Percentiles rank a stretch among this genome's conserved stretches.
phyloP scores from a whole-genome alignment of 2,888 invertebrate genomes.

The Colostygia pectinataria region DNA sequence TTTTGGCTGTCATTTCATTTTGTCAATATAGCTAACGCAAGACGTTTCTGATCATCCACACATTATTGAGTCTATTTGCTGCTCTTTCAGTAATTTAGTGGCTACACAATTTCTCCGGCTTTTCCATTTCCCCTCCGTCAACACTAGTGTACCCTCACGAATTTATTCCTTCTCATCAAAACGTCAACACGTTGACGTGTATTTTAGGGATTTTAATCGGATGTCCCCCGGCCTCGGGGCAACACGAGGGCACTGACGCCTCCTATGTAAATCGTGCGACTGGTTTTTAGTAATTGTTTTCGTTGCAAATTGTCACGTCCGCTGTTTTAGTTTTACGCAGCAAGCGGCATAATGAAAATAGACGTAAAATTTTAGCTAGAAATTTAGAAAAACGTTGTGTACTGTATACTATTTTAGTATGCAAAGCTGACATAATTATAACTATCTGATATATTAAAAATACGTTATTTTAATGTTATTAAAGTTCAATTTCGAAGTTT shows the following conservation, averaged over 20 bases:
- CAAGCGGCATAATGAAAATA: slow-evolving; percentile 25
- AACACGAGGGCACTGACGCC: slow-evolving; percentile 38
- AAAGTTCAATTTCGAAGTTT: too few species aligned
- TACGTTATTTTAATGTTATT: too few species aligned
- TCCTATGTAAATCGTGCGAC: slow-evolving; percentile 71
- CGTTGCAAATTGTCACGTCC: slow-evolving; percentile 69
- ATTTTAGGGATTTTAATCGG: slow-evolving; percentile 79
- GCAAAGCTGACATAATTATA: too few species aligned
- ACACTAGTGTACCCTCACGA: slow-evolving; percentile 45
- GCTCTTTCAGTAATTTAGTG: too few species aligned
- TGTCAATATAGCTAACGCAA: too few species aligned
- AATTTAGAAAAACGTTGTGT: too few species aligned
- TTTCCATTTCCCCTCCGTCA: slow-evolving; percentile 15
- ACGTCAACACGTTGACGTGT: slow-evolving; percentile 80
- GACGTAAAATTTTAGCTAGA: neutral
- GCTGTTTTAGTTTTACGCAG: slow-evolving; percentile 53
- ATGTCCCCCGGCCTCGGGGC: slow-evolving; percentile 45
- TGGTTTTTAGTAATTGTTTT: slow-evolving; percentile 73
- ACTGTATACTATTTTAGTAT: too few species aligned
- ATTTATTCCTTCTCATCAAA: slow-evolving; percentile 80
- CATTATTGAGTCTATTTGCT: too few species aligned
- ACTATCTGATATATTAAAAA: too few species aligned
- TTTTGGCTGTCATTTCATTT: too few species aligned
- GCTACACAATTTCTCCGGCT: neutral
- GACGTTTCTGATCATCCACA: too few species aligned